Conservation (phyloP, 2,888 invertebrate species). For the Lacanobia oleracea region DNA sequence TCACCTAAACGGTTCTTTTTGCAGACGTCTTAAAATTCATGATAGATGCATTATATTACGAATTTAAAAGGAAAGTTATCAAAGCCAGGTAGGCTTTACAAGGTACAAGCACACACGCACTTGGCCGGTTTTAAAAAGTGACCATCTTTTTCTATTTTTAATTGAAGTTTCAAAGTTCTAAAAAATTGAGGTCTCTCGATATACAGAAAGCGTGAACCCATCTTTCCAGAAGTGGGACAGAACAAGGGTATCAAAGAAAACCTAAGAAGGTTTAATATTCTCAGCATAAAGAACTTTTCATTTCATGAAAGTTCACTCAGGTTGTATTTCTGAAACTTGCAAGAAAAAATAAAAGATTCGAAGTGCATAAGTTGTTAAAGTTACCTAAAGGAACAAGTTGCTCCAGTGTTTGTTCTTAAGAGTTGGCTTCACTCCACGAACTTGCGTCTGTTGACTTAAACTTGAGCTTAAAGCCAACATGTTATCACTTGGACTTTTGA, state of each 20-base stretch:
- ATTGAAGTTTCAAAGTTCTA: not conserved
- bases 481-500: conserved; percentile 27
- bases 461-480: conserved; percentile 21
- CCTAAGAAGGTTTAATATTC: not conserved
- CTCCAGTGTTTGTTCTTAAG: conserved; percentile 27
- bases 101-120: no score
- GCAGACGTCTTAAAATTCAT: no score
- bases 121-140: no score
- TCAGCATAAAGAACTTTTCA: not conserved
- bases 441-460: conserved; percentile 23
- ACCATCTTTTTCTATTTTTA: not conserved
- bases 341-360: not conserved
- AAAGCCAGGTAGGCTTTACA: no score
- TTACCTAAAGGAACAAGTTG: conserved; percentile 31
- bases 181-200: not conserved
- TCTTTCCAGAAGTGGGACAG: not conserved
- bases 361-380: conserved; percentile 20
- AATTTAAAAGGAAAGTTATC: no score
- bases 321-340: not conserved
- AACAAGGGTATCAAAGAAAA: not conserved
- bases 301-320: not conserved
- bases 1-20: no score
- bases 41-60: no score
- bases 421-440: conserved; percentile 24
- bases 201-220: not conserved